Base-by-base conservation (phyloP, 2,797 vertebrate species). In the Simalia tracyae region DNA sequence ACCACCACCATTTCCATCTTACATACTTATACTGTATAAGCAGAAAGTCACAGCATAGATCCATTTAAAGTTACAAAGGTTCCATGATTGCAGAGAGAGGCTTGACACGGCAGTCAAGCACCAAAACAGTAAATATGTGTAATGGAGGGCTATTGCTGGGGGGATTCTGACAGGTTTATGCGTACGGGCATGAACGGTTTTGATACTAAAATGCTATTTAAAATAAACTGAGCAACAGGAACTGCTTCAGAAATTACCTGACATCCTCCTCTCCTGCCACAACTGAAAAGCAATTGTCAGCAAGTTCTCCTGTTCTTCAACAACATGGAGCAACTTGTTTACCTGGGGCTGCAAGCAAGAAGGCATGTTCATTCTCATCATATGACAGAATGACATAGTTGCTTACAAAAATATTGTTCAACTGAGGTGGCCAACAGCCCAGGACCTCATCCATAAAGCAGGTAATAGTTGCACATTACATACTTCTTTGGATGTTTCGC, bases 381-480 rank as follows among this genome's bases (percentile, higher is more conserved):
- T 84, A 68, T 91, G 92, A 96, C 95, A 91, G 93, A 92, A 84
- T 57, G 94, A 91, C 85, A 17, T 91, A 88, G 95, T 96, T 95
- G 54, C 92, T 93, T 93, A 92, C 91, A 87, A 86, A 96, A 95
- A 91, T 95, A 96, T 91, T 88, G 19, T 42, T 86, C 92, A 93
- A 84, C 91, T 91, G 86, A 94, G 95, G 93, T 5, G n/a, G 60
- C 66, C 28, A 60, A 92, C 86, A 96, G 95, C 93, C 0, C 0
- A 61, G 72, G 60, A 14, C 94, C 95, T 96, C 88, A 81, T 96
- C 94, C 91, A 86, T 63, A 87, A 87, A 68, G 87, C 24, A 0
- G 68, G 76, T 92, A 88, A 88, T 89, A 86, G 1, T 0, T 56
- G 89, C 24, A 61, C 92, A 93, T 93, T 31, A 84, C 72, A n/a